phyloP scores from a whole-genome alignment of 2,888 invertebrate species.

The Micoletzkya japonica region DNA sequence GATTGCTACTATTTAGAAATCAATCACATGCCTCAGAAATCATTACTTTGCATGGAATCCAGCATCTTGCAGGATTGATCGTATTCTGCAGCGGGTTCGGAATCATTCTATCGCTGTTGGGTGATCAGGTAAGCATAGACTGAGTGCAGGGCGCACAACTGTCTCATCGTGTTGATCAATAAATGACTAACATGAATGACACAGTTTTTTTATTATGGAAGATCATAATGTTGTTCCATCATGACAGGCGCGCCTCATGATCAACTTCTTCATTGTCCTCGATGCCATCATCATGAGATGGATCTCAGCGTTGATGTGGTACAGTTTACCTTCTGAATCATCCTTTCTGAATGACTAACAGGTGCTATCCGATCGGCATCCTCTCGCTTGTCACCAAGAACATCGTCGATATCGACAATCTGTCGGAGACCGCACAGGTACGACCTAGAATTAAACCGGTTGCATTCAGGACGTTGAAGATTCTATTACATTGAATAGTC shows the following conservation, averaged over 20 bases:
- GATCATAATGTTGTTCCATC: constrained; percentile 64
- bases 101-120: constrained; percentile 82
- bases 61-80: constrained; percentile 75
- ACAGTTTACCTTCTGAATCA: constrained; percentile 4
- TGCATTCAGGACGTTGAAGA: no score
- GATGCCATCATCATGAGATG: constrained; percentile 89
- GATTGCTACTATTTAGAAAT: constrained; percentile 12
- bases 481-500: background rate
- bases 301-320: constrained; percentile 88
- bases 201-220: background rate
- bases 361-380: constrained; percentile 76
- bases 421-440: constrained; percentile 72
- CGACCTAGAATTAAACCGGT: background rate
- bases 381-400: constrained; percentile 75
- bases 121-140: constrained; percentile 68
- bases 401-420: constrained; percentile 72
- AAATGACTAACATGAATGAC: constrained; percentile 75
- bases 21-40: background rate
- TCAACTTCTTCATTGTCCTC: constrained; percentile 84
- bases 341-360: constrained; percentile 54
- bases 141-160: no score
- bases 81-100: constrained; percentile 89
- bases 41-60: background rate
- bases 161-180: constrained; percentile 73
- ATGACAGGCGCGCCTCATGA: constrained; percentile 74